Base-by-base conservation (phyloP, 2,888 invertebrate species). In the Monoplex corrugatus region DNA sequence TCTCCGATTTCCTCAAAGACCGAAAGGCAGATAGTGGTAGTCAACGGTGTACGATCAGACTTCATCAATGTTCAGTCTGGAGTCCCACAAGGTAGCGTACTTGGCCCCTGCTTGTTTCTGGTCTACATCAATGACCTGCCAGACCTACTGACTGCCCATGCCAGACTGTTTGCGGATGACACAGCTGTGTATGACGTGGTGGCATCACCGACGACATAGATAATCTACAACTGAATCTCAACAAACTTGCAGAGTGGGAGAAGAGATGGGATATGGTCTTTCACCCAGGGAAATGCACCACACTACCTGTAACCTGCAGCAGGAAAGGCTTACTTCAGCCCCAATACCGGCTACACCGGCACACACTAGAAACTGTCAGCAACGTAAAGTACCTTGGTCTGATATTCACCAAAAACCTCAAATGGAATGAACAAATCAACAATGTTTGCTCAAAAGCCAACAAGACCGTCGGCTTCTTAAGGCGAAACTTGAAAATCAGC, bases 21-120 rank as follows among this genome's bases (percentile, higher is more conserved):
- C 32, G 82, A 83, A n/a, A 83, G 45, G n/a, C 45, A 83, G n/a
- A 45, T 45, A 44, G 44, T 83, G n/a, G 82, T 83, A 45, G 82
- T 83, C 82, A 45, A 45, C 32, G 82, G 82, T 16, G 45, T 19
- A 13, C 45, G 45, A 6, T 83, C 82, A 5, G 45, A 35, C 45
- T 83, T 32, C 35, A 19, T 83, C 45, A 45, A 45, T 1, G 82
- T 83, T 16, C 44, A 45, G 45, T 83, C 82, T 32, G 32, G 82
- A 32, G 45, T 83, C 10, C 82, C 82, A 8, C 82, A 83, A 32
- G 82, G 45, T n/a, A 83, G 45, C 44, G 45, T 83, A 8, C 45
- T 45, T n/a, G 82, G 82, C 10, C 82, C 82, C 45, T 83, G 45
- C 45, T 45, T 83, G 32, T 45, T 83, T 19, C 82, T 83, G 32